Base-by-base conservation (phyloP, 2,888 invertebrate genomes). In the Andrena praecox region DNA sequence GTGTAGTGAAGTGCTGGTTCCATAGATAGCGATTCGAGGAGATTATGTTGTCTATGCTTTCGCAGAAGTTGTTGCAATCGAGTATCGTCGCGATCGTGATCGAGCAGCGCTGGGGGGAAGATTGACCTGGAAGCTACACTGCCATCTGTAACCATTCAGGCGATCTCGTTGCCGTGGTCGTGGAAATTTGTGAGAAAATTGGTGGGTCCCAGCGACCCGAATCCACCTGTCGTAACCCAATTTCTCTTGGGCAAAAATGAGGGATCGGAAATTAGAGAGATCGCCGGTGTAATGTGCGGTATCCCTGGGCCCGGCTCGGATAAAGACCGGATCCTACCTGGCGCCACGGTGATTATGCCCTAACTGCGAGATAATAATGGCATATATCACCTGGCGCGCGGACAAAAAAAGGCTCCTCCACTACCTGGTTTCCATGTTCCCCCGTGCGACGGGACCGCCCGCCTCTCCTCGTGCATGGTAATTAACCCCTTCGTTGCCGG, bases 281-380 rank as follows among this genome's bases (percentile, higher is more conserved):
- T 87, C 82, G 73, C 33, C 59, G 31, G 24, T 50, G 77, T 86
- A 80, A 86, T 87, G 75, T 62, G 73, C 79, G 77, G 59, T 68
- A 78, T 72, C 68, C 74, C 27, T 66, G 68, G 67, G 60, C 54
- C 48, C 7, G 48, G 62, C 60, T 76, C 63, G 80, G 77, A 74
- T 78, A 77, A 81, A 68, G 79, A 80, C 77, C 77, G 78, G 76
- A 72, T 83, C 77, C 78, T 85, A 50, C 77, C 87, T 75, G 88
- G 88, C 80, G 88, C 87, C 87, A 85, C 74, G 85, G 75, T 87
- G 77, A 86, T 87, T 87, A 87, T 74, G 77, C 70, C 72, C 71
- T 85, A 85, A 85, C 87, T 71, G 88, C 78, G 80, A 80, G 83
- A 77, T 83, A 85, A 87, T 87, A 83, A 86, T 75, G 71, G 77